Evolutionary conservation across 1,140 invertebrate species (phyloP), one percentile per base, ranked within the genome.

Genomic region (Bursaphelenchus mucronatus): DNA sequence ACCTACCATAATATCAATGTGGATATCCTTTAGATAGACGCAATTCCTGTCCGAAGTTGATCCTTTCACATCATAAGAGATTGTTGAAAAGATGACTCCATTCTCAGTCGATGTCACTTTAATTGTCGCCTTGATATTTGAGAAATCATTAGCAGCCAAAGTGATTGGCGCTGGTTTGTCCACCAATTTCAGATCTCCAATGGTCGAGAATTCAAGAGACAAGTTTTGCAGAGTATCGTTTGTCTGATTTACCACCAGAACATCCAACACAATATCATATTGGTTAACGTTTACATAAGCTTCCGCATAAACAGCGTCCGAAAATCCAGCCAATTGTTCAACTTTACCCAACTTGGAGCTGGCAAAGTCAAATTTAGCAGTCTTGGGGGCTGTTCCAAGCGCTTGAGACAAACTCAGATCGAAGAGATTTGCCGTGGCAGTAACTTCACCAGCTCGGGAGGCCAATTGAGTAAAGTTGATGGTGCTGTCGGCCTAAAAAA

Each of bases 231-330:
- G 84, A 0, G 94, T 98, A 81, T 98, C 94, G 40, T 81, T 68
- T 21, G 96, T 98, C 84, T 98, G 95, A 84, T 99, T 99, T 0
- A 99, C 95, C 69, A 99, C 89, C 8, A 96, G 85, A 15, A 96
- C 92, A 83, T 96, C 93, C n/a, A 96, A 84, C 44, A 94, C 91
- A 76, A 97, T 95, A 76, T 96, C 93, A 82, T 97, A 99, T 83
- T 99, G 94, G 84, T 98, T 98, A 56, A 99, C 94, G 82, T 98
- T 90, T 0, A 99, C 94, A 80, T 98, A 94, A 19, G 95, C 94
- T 84, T 99, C 96, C 10, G 94, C 90, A 83, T 99, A 99, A 47
- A 99, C 92, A 0, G 96, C 94, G 85, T 99, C 96, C 0, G 92
- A 96, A 83, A 97, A 97, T 17, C 95, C 96, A n/a, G 95, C 97